Evolutionary conservation across 2,888 invertebrate genomes (phyloP).

Genomic region (Epirrhoe alternata): DNA sequence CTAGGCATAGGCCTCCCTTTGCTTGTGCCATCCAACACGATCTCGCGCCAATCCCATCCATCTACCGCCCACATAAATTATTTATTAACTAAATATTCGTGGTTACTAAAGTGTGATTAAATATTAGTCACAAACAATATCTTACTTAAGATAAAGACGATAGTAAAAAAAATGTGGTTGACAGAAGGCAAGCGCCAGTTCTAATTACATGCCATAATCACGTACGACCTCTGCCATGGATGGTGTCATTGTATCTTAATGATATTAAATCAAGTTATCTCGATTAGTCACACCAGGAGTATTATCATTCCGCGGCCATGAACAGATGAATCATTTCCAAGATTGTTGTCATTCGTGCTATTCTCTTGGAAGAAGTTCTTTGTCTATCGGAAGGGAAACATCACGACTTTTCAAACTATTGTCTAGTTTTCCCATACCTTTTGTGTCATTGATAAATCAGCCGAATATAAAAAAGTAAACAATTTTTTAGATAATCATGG

Average conservation of each 20-base stretch:
- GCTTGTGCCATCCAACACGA: too few relatives aligned
- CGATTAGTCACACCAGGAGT: conserved; percentile 50
- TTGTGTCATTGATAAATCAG: conserved; percentile 22
- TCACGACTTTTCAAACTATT: conserved; percentile 35
- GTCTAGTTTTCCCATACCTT: conserved; percentile 32
- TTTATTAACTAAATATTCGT: neutral
- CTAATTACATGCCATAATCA: conserved; percentile 16
- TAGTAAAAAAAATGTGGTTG: neutral
- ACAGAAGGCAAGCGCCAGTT: conserved; percentile 12
- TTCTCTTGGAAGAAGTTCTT: conserved; percentile 20
- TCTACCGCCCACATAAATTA: too few relatives aligned
- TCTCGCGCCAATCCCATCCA: too few relatives aligned
- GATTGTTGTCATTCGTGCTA: conserved; percentile 38
- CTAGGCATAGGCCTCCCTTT: too few relatives aligned
- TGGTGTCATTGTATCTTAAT: conserved; percentile 25
- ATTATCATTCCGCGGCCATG: conserved; percentile 45
- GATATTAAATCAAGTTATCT: conserved; percentile 34
- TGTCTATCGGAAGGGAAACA: conserved; percentile 29
- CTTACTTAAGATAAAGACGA: neutral
- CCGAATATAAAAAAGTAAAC: conserved; percentile 20
- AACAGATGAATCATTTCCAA: conserved; percentile 54
- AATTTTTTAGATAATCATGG: conserved; percentile 9
- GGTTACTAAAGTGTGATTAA: neutral
- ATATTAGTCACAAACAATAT: neutral
- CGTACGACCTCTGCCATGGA: conserved; percentile 18